Evolutionary conservation across 2,888 invertebrate species (phyloP).

Genomic region (Neoascia interrupta): DNA sequence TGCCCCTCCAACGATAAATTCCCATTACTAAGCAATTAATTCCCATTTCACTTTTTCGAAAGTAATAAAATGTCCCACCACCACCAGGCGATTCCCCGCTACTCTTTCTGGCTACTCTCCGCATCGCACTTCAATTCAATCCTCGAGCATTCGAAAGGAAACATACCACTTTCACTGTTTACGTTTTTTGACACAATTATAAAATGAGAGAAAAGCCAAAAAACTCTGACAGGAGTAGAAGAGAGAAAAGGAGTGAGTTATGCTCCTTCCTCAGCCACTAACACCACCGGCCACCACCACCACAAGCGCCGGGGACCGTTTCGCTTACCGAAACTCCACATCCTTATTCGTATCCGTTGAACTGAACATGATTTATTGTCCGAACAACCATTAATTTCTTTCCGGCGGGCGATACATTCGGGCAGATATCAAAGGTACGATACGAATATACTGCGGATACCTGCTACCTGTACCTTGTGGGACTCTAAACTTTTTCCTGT

Average conservation of each 20-base stretch:
- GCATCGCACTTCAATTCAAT: conserved; percentile 25
- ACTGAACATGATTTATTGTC: conserved; percentile 66
- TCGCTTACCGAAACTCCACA: no score
- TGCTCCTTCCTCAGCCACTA: no score
- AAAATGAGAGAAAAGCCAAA: conserved; percentile 43
- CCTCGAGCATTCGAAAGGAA: neutral
- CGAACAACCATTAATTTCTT: conserved; percentile 56
- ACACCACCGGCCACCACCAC: neutral
- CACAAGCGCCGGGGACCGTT: conserved; percentile 5
- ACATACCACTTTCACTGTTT: conserved; percentile 52
- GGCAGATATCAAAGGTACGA: conserved; percentile 39
- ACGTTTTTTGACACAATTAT: conserved; percentile 63
- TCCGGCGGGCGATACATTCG: conserved; percentile 27
- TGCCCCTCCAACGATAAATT: conserved; percentile 52
- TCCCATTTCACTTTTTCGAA: conserved; percentile 54
- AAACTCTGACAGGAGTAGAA: conserved; percentile 31
- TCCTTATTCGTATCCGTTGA: conserved; percentile 57
- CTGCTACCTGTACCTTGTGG: neutral
- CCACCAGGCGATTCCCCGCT: neutral
- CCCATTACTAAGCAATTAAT: conserved; percentile 66
- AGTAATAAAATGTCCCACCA: conserved; percentile 57
- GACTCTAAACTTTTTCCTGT: conserved; percentile 40
- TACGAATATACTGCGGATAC: conserved; percentile 32
- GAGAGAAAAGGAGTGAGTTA: no score
- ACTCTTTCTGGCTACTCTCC: conserved; percentile 22